phyloP scores from a whole-genome alignment of 1,140 invertebrate species.

The Magallana ariakensis region DNA sequence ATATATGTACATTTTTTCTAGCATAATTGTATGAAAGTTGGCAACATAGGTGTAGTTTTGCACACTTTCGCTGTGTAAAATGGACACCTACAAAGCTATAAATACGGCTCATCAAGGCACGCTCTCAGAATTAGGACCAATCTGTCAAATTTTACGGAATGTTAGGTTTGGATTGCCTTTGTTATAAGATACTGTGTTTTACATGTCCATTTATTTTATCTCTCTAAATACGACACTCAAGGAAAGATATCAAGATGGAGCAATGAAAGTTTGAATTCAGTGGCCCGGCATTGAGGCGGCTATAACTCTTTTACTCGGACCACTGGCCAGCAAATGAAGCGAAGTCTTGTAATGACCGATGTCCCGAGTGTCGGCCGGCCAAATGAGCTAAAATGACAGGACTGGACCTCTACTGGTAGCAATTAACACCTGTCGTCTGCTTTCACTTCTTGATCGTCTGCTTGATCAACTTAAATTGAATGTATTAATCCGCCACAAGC shows the following conservation, averaged over 20 bases:
- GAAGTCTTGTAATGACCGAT: conserved; percentile 10
- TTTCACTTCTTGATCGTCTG: conserved; percentile 36
- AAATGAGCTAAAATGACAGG: conserved; percentile 36
- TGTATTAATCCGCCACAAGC: conserved; percentile 29
- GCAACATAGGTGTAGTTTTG: no score
- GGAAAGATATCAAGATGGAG: conserved; percentile 29
- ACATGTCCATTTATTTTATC: conserved; percentile 24
- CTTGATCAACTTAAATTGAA: conserved; percentile 38
- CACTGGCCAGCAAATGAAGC: conserved; percentile 32
- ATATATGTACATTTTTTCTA: no score
- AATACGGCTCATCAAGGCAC: neutral
- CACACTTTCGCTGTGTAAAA: no score
- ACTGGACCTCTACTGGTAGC: conserved; percentile 29
- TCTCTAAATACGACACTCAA: neutral
- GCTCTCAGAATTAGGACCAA: neutral
- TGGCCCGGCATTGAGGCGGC: neutral
- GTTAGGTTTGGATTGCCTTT: conserved; percentile 34
- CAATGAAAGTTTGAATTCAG: conserved; percentile 29
- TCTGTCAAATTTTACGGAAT: conserved; percentile 32
- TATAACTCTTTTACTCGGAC: conserved; percentile 19
- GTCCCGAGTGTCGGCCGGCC: conserved; percentile 1
- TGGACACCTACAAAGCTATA: no score
- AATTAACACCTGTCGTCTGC: conserved; percentile 37
- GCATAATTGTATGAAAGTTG: no score
- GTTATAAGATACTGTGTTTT: conserved; percentile 32